phyloP scores from a whole-genome alignment of 2,113 vertebrate genomes.

The Hipposideros armiger region DNA sequence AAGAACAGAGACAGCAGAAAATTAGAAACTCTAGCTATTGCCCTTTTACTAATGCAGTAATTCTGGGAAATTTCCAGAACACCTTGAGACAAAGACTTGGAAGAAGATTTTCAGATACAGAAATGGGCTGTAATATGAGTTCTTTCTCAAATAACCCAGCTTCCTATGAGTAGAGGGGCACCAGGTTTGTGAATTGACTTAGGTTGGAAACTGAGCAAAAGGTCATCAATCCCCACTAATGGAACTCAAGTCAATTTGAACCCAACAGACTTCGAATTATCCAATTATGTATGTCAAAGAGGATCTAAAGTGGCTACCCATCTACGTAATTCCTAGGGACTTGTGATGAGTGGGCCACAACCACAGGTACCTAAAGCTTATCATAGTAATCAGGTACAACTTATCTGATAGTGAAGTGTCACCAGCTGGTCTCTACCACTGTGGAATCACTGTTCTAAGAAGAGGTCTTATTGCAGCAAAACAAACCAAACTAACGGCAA shows the following conservation, averaged over 20 bases:
- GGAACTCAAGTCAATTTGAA: neutral
- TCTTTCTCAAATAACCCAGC: neutral
- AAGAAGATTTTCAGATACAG: neutral
- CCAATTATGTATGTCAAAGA: neutral
- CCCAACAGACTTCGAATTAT: neutral
- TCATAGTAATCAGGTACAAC: neutral
- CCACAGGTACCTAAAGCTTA: neutral
- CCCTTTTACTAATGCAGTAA: neutral
- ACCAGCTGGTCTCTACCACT: neutral
- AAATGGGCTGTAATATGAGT: no score
- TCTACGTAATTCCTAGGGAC: neutral
- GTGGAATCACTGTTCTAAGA: neutral
- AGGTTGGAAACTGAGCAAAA: neutral
- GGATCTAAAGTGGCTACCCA: neutral
- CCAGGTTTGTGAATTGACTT: neutral
- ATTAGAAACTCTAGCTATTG: neutral
- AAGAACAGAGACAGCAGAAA: neutral
- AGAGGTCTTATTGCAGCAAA: neutral
- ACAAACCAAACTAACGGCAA: neutral
- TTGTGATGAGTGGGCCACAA: neutral
- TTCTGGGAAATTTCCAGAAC: neutral
- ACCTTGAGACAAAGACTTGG: neutral
- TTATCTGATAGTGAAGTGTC: neutral
- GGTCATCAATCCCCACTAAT: neutral
- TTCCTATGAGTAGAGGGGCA: neutral